Conservation (phyloP, 2,113 vertebrate species). For the Thunnus thynnus region DNA sequence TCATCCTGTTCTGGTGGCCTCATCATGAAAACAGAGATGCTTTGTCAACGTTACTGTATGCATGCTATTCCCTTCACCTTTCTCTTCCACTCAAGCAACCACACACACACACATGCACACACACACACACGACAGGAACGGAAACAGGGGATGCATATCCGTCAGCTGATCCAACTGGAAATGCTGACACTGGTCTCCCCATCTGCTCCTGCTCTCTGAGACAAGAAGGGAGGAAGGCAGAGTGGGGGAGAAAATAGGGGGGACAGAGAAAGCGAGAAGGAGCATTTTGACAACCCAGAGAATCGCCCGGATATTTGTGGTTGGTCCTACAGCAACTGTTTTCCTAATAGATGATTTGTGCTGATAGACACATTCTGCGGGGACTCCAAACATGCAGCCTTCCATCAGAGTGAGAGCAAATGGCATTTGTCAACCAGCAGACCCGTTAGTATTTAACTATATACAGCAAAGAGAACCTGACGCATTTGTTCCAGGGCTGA, state of each 20-base stretch:
- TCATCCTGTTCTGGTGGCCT: slow-evolving; percentile 53
- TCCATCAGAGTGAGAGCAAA: slow-evolving; percentile 30
- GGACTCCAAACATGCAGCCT: slow-evolving; percentile 58
- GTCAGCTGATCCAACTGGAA: slow-evolving; percentile 79
- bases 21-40: slow-evolving; percentile 64
- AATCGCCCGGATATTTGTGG: slow-evolving; percentile 69
- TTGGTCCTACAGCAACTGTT: slow-evolving; percentile 65
- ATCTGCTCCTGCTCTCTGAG: slow-evolving; percentile 58
- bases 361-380: slow-evolving; percentile 70
- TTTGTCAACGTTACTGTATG: slow-evolving; percentile 58
- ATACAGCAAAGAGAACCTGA: slow-evolving; percentile 4
- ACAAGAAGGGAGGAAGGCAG: not conserved
- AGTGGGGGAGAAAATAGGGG: not conserved
- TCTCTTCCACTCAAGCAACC: slow-evolving; percentile 47
- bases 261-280: slow-evolving; percentile 28
- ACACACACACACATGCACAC: slow-evolving; percentile 36
- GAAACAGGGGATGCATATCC: slow-evolving; percentile 70
- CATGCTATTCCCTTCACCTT: slow-evolving; percentile 61
- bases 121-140: slow-evolving; percentile 51
- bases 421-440: slow-evolving; percentile 41
- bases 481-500: not conserved
- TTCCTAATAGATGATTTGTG: slow-evolving; percentile 68
- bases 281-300: slow-evolving; percentile 62
- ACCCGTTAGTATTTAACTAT: slow-evolving; percentile 9
- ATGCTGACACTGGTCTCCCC: slow-evolving; percentile 70